Base-by-base conservation (phyloP, 2,888 invertebrate species). In the Lydus trimaculatus region DNA sequence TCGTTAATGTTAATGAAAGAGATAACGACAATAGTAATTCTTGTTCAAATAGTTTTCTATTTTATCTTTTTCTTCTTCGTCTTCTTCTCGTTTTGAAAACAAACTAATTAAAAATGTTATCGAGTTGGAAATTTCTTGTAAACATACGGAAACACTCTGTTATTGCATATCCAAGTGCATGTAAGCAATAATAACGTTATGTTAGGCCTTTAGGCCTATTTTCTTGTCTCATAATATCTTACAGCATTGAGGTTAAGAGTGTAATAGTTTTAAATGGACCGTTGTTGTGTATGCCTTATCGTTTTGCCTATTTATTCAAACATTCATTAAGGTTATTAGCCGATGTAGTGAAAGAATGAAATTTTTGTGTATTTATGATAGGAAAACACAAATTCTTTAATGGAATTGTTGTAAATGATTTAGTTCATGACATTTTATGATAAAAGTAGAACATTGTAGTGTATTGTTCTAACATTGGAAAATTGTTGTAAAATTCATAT, bases 171-270 rank as follows among this genome's bases (percentile, higher is more conserved):
- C 75, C 70, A 67, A 73, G 73, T 72, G 72, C 76, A 72, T 73
- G 73, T 68, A 66, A 65, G 75, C 74, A 78, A 76, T 76, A 77
- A 77, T 72, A 75, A 71, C 66, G 72, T 75, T 43, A 17, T 76
- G 75, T 73, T 70, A 72, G 64, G 75, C 77, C 76, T 58, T 23
- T 23, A 70, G 76, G 74, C 63, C 64, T 66, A 56, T 63, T 63
- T 69, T 52, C 25, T 75, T 78, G 76, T 76, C 77, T 74, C 11
- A 25, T 71, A 67, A 64, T 56, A 76, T 77, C 75, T 72, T 25
- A 13, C 17, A 72, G 65, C 68, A 76, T 77, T 72, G 76, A 76
- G 76, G 76, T 75, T 77, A 75, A 71, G 75, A 75, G 79, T 75
- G 75, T 78, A 75, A 69, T 73, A 74, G 23, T 71, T 73, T 70